Base-by-base conservation (phyloP, 2,113 vertebrate genomes). In the Nerophis lumbriciformis region DNA sequence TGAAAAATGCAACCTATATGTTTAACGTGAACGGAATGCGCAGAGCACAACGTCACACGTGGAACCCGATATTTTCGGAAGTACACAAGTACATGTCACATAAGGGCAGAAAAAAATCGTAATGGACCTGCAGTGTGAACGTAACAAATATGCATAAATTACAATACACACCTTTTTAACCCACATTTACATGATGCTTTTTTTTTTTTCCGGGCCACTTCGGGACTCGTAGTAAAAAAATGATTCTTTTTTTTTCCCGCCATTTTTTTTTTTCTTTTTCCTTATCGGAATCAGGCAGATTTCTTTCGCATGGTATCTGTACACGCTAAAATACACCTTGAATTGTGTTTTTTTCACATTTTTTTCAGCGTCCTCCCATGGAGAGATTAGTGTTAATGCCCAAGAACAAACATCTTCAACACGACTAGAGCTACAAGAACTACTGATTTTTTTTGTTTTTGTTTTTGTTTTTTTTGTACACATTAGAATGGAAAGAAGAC, bases 361-460 rank as follows among this genome's bases (percentile, higher is more conserved):
- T 42, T 42, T 42, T 42, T 42, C 7, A 9, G 39, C 10, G 42
- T 45, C 39, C 70, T 78, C 79, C 78, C 48, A 60, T 61, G 71
- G 69, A 66, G 78, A 87, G 78, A 73, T 82, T 87, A 82, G 65
- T 82, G 78, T 79, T 90, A 89, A 90, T 88, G 88, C 87, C 88
- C 88, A 78, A 84, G 83, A 90, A 88, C 86, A 76, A 86, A 88
- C 81, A 86, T 81, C 77, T 82, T 84, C 82, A 88, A 84, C 85
- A 89, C 72, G 68, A 85, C 85, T 88, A 90, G 81, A 86, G 83
- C 84, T 90, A 90, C 85, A 79, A 87, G 73, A 83, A 87, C 87
- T 88, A 89, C 82, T 85, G 83, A 28, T 28, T 28, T 28, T 28
- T 28, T 28, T 28, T n/a, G n/a, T n/a, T 19, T 19, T 19, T 19